Evolutionary conservation across 2,797 vertebrate species (phyloP), one percentile per base, ranked within the genome.

Genomic region (Crenuchus spilurus): DNA sequence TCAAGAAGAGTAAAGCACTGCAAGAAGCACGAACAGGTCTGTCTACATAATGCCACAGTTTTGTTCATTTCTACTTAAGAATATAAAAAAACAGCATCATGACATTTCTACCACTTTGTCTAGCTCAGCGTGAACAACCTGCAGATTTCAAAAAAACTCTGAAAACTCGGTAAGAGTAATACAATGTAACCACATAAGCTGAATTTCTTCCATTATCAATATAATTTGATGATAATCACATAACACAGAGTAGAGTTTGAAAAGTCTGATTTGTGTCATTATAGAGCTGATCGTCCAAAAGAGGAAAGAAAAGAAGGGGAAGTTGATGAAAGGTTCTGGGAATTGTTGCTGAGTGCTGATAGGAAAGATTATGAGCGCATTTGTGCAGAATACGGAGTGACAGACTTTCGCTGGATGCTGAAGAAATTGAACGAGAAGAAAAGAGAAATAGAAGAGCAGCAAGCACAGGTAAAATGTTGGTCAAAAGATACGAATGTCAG

Each of bases 401-500:
- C 90, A 0, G 93, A 97, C 82, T 95, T 94, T 71, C 93, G 95
- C 2, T 85, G 95, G 80, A 94, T 97, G 92, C 87, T 97, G 72
- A 96, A 87, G 54, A 95, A 88, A 85, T 90, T 98, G 49, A 94
- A 89, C 60, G 89, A 93, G 78, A 89, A 94, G 76, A 96, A 88
- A 81, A 77, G 75, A 7, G 92, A 94, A 49, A 84, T 83, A 1
- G 93, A 94, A 52, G 81, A 80, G 64, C 87, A 92, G 70, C 90
- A 95, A 71, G 87, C 88, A 1, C 81, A 85, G 93, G 95, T 96
- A 70, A 49, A 20, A 8, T 48, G 6, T 8, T 35, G 33, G 33
- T 3, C 33, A 35, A 35, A 35, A 35, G 33, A 35, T 4, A 35
- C 3, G 8, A 35, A 35, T n/a, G n/a, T n/a, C n/a, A n/a, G n/a